Percentiles rank a stretch among this genome's conserved stretches.
These are phyloP conservation scores for Cheilosia urbana DNA, from an alignment of 2,888 invertebrate genomes.

Conservation along the genomic window DNA sequence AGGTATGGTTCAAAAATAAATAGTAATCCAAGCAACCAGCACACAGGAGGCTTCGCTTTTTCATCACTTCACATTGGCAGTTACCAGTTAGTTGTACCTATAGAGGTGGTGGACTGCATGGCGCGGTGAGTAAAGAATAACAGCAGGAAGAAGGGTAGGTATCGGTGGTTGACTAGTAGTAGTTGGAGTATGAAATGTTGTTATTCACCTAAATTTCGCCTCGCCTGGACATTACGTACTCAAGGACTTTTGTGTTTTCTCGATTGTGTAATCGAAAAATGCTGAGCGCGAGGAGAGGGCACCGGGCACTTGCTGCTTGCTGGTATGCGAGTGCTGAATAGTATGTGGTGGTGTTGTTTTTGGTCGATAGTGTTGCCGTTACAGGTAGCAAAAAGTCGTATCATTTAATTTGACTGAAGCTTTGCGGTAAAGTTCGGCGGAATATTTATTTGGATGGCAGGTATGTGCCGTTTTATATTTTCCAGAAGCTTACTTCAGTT, in stretches of 20 bases:
- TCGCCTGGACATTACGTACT: slow-evolving; percentile 54
- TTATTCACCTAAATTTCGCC: slow-evolving; percentile 62
- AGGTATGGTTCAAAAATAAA: slow-evolving; percentile 39
- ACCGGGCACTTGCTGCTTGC: too few species aligned
- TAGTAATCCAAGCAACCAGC: slow-evolving; percentile 12
- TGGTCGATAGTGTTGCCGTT: slow-evolving; percentile 25
- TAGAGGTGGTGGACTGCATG: too few species aligned
- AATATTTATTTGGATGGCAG: too few species aligned
- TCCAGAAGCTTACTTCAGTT: too few species aligned
- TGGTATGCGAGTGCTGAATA: background rate
- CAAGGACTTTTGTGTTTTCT: slow-evolving; percentile 53
- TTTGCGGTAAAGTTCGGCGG: too few species aligned
- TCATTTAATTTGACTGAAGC: too few species aligned
- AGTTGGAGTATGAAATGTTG: slow-evolving; percentile 48
- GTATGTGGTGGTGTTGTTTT: background rate
- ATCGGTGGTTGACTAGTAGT: slow-evolving; percentile 3
- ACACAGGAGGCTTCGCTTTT: slow-evolving; percentile 18
- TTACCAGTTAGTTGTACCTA: slow-evolving; percentile 21
- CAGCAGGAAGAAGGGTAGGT: background rate
- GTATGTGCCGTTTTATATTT: too few species aligned
- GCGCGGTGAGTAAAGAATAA: background rate
- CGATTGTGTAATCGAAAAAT: slow-evolving; percentile 57
- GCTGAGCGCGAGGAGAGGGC: background rate
- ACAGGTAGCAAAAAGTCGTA: background rate
- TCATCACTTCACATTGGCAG: slow-evolving; percentile 35